Conservation (phyloP, 92 coral and sea anemone genomes). For the Ricordea florida region DNA sequence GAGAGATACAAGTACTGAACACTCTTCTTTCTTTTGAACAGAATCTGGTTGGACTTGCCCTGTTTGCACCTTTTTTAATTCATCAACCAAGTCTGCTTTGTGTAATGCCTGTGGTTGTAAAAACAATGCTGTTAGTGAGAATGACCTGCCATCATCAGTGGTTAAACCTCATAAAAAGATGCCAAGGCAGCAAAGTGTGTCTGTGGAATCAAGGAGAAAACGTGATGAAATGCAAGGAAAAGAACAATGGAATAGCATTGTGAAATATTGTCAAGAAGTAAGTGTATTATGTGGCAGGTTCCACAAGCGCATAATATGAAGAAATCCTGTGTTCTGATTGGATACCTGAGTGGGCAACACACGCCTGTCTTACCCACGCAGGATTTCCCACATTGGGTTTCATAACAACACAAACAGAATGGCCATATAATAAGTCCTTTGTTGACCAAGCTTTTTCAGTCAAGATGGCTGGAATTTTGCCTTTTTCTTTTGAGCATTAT, state of each 20-base stretch:
- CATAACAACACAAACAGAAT: too few species aligned
- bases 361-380: too few species aligned
- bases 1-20: too few species aligned
- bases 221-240: constrained; percentile 89
- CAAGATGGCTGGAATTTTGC: too few species aligned
- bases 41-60: constrained; percentile 63
- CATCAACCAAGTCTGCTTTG: neutral
- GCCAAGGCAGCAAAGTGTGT: constrained; percentile 84
- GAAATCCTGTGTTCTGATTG: too few species aligned
- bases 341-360: too few species aligned
- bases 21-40: too few species aligned
- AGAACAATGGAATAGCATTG: constrained; percentile 83
- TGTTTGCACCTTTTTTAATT: constrained; percentile 60
- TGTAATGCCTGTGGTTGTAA: constrained; percentile 50
- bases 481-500: too few species aligned
- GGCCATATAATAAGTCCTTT: too few species aligned
- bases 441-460: too few species aligned
- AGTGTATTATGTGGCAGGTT: neutral
- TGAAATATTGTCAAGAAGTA: constrained; percentile 80
- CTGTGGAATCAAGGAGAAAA: constrained; percentile 86
- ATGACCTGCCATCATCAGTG: constrained; percentile 28
- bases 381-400: too few species aligned
- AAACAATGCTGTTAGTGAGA: constrained; percentile 18
- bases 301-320: too few species aligned
- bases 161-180: constrained; percentile 54